These are phyloP conservation scores for Drepana arcuata DNA, from an alignment of 1,140 invertebrate species.

Conservation along the genomic window DNA sequence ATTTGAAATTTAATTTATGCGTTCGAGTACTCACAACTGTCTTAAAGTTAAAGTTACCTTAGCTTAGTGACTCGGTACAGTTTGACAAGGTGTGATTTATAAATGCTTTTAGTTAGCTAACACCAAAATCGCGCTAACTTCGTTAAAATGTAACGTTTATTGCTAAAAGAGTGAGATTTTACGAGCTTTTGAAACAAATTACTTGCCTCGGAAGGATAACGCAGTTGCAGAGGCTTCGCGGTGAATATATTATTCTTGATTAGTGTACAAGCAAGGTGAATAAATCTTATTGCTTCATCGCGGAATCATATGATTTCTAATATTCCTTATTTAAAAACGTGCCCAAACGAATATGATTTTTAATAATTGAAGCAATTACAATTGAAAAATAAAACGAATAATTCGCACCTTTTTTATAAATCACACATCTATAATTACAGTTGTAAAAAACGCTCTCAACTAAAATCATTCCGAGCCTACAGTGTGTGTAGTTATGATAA, in stretches of 20 bases:
- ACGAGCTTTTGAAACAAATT: conserved; percentile 69
- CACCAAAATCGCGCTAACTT: conserved; percentile 44
- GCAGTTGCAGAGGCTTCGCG: conserved; percentile 44
- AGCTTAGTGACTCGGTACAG: conserved; percentile 54
- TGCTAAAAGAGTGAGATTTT: conserved; percentile 66
- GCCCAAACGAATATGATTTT: too few relatives aligned
- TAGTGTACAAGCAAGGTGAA: conserved; percentile 44
- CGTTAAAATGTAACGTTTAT: conserved; percentile 68
- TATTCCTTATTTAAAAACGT: too few relatives aligned
- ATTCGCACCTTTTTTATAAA: conserved; percentile 23
- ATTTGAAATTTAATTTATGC: conserved; percentile 41
- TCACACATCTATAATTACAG: conserved; percentile 17
- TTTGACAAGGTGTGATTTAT: conserved; percentile 50
- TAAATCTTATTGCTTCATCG: too few relatives aligned
- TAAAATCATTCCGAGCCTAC: too few relatives aligned
- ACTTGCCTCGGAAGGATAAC: conserved; percentile 46
- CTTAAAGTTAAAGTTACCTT: conserved; percentile 39
- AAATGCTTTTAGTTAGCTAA: conserved; percentile 41
- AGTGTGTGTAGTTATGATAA: conserved; percentile 8
- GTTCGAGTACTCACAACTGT: too few relatives aligned
- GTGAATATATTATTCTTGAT: conserved; percentile 57
- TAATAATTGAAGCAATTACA: too few relatives aligned
- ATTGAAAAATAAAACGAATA: too few relatives aligned
- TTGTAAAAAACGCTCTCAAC: conserved; percentile 24
- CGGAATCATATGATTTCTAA: too few relatives aligned